Conservation (phyloP, 1,140 invertebrate genomes). For the Papilio xuthus region DNA sequence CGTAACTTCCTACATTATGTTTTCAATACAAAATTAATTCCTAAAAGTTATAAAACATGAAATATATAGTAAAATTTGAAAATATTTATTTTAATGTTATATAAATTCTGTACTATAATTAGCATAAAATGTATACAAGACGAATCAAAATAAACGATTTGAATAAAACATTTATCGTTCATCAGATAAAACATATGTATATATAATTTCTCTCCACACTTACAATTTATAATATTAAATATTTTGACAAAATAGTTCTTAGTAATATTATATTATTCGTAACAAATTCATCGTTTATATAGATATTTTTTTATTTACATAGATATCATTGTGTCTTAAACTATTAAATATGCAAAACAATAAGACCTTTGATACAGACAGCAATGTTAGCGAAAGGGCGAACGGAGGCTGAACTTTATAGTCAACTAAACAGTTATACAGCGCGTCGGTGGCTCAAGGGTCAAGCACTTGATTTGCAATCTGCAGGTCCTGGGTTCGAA, state of each 20-base stretch:
- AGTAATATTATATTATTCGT: background rate
- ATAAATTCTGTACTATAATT: background rate
- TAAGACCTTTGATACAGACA: background rate
- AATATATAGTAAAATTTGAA: background rate
- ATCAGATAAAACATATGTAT: background rate
- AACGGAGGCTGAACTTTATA: background rate
- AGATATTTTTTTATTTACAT: background rate
- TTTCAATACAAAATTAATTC: background rate
- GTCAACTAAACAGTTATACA: background rate
- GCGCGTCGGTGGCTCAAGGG: too few species aligned
- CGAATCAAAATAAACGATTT: background rate
- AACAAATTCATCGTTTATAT: background rate
- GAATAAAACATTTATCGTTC: background rate
- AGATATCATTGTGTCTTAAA: background rate
- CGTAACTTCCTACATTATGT: background rate
- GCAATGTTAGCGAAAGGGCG: slow-evolving; percentile 1
- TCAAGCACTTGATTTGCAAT: too few species aligned
- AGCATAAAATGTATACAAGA: background rate
- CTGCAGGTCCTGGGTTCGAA: too few species aligned
- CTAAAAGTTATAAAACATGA: background rate
- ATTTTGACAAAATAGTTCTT: background rate
- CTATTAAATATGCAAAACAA: background rate
- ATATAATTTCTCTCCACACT: background rate
- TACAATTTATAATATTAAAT: background rate
- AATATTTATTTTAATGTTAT: slow-evolving; percentile 2